Percentiles rank a stretch among this genome's conserved stretches.
phyloP scores from a whole-genome alignment of 2,113 vertebrate genomes.

The Gallinago media region DNA sequence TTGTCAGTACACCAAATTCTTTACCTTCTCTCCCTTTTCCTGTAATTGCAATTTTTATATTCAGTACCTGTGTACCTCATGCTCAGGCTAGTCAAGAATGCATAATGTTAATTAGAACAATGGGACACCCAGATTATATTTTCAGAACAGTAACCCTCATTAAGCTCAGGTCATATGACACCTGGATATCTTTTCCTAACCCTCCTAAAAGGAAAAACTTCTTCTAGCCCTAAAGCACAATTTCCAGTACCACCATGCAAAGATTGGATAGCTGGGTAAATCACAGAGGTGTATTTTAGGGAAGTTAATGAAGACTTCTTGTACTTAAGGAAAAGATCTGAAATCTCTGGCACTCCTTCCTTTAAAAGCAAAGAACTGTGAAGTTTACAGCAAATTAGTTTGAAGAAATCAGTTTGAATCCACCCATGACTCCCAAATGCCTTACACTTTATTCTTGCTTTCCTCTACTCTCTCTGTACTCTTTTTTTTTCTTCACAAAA shows the following conservation, averaged over 20 bases:
- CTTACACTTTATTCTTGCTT: background rate
- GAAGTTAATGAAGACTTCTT: background rate
- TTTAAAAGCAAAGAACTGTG: background rate
- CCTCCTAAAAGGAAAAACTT: background rate
- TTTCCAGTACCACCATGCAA: background rate
- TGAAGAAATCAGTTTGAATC: background rate
- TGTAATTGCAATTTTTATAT: background rate
- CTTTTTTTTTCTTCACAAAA: background rate
- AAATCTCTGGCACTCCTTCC: background rate
- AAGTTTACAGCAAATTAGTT: background rate
- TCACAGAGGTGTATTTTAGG: background rate
- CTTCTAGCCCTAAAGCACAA: background rate
- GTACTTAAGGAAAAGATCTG: background rate
- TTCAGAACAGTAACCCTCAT: background rate
- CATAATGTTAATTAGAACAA: background rate
- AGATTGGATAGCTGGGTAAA: background rate
- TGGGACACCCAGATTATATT: background rate
- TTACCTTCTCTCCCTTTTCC: background rate
- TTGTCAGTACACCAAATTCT: background rate
- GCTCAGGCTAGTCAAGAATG: background rate
- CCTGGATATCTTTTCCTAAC: background rate
- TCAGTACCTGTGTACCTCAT: background rate
- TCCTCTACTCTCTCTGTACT: background rate
- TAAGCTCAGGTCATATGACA: background rate
- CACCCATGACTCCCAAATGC: background rate